Percentiles rank a stretch among this genome's conserved stretches.
Conservation (phyloP, 1,140 invertebrate species). For the Chironomus tepperi region DNA sequence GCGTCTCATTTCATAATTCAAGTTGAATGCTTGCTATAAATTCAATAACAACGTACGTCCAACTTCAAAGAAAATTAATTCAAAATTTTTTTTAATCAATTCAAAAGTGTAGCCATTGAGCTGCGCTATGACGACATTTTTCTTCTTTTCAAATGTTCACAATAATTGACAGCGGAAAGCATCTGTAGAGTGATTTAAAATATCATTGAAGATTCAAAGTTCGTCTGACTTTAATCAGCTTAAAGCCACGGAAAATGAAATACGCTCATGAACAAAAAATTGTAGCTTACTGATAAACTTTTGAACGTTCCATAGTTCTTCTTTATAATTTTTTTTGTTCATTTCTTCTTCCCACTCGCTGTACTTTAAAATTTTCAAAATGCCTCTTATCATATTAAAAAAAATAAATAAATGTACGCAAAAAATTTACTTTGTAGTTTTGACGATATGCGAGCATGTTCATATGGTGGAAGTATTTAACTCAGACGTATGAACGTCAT, state of each 20-base stretch:
- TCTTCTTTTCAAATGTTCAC: no score
- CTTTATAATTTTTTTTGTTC: no score
- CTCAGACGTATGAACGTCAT: not conserved
- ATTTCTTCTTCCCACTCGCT: no score
- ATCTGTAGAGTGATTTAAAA: not conserved
- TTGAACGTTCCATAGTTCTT: not conserved
- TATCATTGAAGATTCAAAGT: not conserved
- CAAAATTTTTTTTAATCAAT: no score
- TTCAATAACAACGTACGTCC: no score
- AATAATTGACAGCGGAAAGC: no score
- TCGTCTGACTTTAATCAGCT: not conserved
- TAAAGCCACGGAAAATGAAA: not conserved
- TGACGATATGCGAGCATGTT: not conserved
- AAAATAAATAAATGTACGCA: not conserved
- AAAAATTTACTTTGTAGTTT: not conserved
- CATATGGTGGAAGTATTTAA: not conserved
- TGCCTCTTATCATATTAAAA: no score
- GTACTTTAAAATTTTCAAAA: no score
- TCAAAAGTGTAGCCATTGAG: no score
- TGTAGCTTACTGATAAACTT: not conserved
- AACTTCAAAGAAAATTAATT: no score
- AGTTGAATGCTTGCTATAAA: not conserved
- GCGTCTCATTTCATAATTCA: not conserved
- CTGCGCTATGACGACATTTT: no score
- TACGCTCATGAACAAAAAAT: not conserved